These are phyloP conservation scores for Marcusenius ussheri DNA, from an alignment of 2,113 vertebrate species.

Conservation along the genomic window DNA sequence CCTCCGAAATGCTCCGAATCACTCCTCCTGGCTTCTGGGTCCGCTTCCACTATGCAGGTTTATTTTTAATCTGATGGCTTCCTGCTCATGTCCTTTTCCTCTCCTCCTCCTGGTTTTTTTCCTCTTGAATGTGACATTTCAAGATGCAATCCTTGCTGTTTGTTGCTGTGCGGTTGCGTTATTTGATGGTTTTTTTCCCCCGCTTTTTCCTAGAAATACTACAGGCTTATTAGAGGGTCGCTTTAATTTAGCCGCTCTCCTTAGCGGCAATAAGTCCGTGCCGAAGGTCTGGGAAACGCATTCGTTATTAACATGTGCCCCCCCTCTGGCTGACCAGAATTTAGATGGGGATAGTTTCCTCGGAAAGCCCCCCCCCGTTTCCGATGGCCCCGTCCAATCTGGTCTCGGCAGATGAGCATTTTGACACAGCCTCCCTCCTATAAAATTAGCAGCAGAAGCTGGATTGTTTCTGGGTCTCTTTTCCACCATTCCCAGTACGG, in stretches of 20 bases:
- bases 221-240: constrained; percentile 6
- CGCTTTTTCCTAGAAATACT: not conserved
- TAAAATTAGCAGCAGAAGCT: not conserved
- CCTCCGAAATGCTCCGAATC: not conserved
- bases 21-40: constrained; percentile 10
- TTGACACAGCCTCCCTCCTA: not conserved
- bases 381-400: not conserved
- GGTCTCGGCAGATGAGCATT: not conserved
- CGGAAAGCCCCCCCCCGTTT: not conserved
- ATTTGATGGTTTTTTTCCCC: not conserved
- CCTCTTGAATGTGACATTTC: not conserved
- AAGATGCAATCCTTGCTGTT: constrained; percentile 25
- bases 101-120: not conserved
- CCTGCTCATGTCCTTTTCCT: not conserved
- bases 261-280: not conserved
- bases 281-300: not conserved
- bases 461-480: not conserved
- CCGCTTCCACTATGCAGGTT: not conserved
- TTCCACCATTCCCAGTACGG: not conserved
- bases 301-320: not conserved
- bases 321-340: not conserved
- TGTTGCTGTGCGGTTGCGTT: constrained; percentile 30
- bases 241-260: not conserved
- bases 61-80: constrained; percentile 19
- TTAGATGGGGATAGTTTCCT: not conserved